These are phyloP conservation scores for Amazona guildingii DNA, from an alignment of 2,113 vertebrate genomes.

Conservation along the genomic window DNA sequence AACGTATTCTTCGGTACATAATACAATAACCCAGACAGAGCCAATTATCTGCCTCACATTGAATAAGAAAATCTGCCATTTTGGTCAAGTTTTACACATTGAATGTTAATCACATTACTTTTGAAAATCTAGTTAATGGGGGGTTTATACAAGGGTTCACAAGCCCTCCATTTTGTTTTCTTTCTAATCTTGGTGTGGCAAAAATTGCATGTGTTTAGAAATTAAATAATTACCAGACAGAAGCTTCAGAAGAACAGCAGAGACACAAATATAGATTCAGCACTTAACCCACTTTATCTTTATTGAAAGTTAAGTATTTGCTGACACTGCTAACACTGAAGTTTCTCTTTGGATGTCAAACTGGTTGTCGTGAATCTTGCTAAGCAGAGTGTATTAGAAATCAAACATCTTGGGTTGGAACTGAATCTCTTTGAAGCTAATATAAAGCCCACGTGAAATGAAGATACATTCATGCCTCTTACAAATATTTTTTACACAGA, in stretches of 20 bases:
- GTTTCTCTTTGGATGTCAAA: neutral
- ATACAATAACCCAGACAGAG: constrained; percentile 21
- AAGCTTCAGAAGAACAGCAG: neutral
- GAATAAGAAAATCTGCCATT: constrained; percentile 28
- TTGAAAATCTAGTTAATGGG: neutral
- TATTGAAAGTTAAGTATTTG: neutral
- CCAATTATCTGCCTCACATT: constrained; percentile 31
- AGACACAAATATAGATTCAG: neutral
- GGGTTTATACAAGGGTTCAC: neutral
- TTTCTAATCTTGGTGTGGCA: neutral
- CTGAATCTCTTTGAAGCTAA: neutral
- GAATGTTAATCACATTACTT: constrained; percentile 15
- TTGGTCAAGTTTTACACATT: constrained; percentile 4
- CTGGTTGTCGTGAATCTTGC: neutral
- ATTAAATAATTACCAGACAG: neutral
- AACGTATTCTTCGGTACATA: constrained; percentile 33
- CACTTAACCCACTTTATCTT: neutral
- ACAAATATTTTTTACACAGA: neutral
- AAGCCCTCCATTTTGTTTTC: neutral
- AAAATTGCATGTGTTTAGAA: neutral
- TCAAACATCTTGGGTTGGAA: neutral
- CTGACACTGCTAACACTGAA: neutral
- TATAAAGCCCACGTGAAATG: neutral
- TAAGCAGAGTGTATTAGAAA: neutral
- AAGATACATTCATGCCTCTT: neutral